Percentiles rank a stretch among this genome's conserved stretches.
These are phyloP conservation scores for Polia nebulosa DNA, from an alignment of 2,888 invertebrate species.

Conservation along the genomic window DNA sequence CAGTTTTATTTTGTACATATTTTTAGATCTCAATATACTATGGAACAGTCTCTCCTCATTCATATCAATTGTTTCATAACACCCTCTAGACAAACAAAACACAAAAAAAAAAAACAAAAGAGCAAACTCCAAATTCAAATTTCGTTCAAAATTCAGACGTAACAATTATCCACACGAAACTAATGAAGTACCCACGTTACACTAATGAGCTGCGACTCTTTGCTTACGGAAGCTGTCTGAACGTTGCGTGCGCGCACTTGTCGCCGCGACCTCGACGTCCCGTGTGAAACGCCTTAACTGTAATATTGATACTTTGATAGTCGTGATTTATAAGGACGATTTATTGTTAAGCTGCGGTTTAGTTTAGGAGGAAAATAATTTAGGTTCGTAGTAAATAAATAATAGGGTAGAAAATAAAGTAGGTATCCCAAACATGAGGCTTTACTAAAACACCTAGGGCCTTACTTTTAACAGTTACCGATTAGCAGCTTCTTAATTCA, in stretches of 20 bases:
- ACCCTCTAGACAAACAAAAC: slow-evolving; percentile 1
- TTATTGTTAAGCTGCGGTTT: slow-evolving; percentile 31
- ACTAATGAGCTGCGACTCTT: slow-evolving; percentile 62
- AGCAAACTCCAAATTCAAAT: slow-evolving; percentile 7
- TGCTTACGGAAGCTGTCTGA: slow-evolving; percentile 58
- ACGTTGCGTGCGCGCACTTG: slow-evolving; percentile 58
- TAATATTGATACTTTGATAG: slow-evolving; percentile 54
- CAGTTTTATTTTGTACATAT: too few relatives aligned
- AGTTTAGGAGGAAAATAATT: slow-evolving; percentile 2
- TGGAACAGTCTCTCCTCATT: too few relatives aligned
- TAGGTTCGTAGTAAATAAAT: too few relatives aligned
- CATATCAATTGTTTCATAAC: too few relatives aligned
- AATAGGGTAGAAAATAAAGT: too few relatives aligned
- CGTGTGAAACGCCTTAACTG: slow-evolving; percentile 60
- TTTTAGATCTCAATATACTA: too few relatives aligned
- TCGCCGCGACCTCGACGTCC: slow-evolving; percentile 39
- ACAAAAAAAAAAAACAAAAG: background rate
- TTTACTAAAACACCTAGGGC: too few relatives aligned
- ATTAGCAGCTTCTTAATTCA: too few relatives aligned
- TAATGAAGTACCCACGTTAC: slow-evolving; percentile 31
- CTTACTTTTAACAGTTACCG: too few relatives aligned
- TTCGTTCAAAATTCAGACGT: background rate
- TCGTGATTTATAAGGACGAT: slow-evolving; percentile 49
- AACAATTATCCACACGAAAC: slow-evolving; percentile 32
- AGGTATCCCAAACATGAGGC: too few relatives aligned